phyloP scores from a whole-genome alignment of 2,113 vertebrate genomes.

The Leptobrachium leishanense region DNA sequence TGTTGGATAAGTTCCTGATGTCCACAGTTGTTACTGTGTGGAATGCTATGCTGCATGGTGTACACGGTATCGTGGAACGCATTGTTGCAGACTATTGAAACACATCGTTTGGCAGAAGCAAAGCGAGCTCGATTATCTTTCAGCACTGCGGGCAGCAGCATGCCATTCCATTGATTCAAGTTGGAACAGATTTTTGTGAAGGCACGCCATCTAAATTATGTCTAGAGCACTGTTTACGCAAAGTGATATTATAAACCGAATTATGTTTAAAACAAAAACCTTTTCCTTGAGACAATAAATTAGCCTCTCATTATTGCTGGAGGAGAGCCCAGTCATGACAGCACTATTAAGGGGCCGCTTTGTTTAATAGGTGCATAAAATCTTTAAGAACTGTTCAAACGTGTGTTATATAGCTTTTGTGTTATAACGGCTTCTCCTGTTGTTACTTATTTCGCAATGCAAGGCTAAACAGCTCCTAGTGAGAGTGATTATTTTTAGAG shows the following conservation, averaged over 20 bases:
- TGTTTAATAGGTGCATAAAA: too few relatives aligned
- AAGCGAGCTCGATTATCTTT: neutral
- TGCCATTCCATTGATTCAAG: conserved; percentile 12
- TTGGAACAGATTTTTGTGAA: conserved; percentile 1
- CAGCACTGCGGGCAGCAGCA: conserved; percentile 4
- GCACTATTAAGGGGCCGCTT: too few relatives aligned
- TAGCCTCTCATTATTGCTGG: neutral
- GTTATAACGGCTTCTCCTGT: neutral
- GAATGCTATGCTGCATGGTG: neutral
- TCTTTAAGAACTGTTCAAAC: neutral
- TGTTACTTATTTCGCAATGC: neutral
- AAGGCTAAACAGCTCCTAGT: conserved; percentile 9
- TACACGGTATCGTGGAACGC: conserved; percentile 7
- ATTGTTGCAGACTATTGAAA: conserved; percentile 14
- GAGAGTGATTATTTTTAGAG: conserved; percentile 26
- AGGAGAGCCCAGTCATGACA: neutral
- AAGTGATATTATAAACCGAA: neutral
- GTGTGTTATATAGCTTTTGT: neutral
- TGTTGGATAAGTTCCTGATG: neutral
- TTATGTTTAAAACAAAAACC: neutral
- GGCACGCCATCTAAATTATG: neutral
- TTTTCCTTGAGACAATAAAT: neutral
- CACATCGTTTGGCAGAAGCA: conserved; percentile 16
- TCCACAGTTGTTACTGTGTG: conserved; percentile 10
- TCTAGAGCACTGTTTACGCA: neutral